Evolutionary conservation across 2,888 invertebrate genomes (phyloP).

Genomic region (Drosophila kambysellisi): DNA sequence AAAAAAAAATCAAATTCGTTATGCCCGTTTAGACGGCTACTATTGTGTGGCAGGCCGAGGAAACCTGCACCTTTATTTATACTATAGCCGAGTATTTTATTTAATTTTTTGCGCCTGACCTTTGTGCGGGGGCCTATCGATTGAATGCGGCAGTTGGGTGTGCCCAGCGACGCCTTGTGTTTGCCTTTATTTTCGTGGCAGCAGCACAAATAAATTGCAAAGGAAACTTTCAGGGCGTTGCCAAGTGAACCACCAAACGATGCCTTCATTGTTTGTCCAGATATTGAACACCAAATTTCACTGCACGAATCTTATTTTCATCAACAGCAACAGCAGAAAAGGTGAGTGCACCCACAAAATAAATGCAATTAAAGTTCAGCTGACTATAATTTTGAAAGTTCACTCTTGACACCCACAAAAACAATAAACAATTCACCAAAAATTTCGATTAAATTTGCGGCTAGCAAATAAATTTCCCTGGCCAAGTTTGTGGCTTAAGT

Average conservation of each 20-base stretch:
- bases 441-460: constrained; percentile 30
- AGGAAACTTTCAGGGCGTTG: constrained; percentile 49
- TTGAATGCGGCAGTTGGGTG: constrained; percentile 68
- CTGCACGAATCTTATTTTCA: constrained; percentile 55
- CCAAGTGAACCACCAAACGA: constrained; percentile 16
- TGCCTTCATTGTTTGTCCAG: constrained; percentile 30
- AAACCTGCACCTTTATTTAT: constrained; percentile 72
- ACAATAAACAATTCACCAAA: constrained; percentile 8
- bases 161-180: constrained; percentile 71
- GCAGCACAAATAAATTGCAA: constrained; percentile 39
- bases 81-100: constrained; percentile 30
- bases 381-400: constrained; percentile 43
- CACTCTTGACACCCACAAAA: constrained; percentile 17
- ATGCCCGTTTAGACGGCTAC: constrained; percentile 48
- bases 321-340: constrained; percentile 7
- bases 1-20: constrained; percentile 33
- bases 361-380: constrained; percentile 40
- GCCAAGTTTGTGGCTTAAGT: constrained; percentile 50
- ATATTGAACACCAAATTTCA: constrained; percentile 56
- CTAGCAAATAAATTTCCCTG: constrained; percentile 39
- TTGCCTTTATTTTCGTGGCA: constrained; percentile 66
- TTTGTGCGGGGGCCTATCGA: constrained; percentile 63
- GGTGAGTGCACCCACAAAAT: constrained; percentile 13
- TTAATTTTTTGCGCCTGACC: constrained; percentile 63
- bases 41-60: constrained; percentile 19